phyloP scores from a whole-genome alignment of 2,797 vertebrate genomes.

The Centroberyx gerrardi region DNA sequence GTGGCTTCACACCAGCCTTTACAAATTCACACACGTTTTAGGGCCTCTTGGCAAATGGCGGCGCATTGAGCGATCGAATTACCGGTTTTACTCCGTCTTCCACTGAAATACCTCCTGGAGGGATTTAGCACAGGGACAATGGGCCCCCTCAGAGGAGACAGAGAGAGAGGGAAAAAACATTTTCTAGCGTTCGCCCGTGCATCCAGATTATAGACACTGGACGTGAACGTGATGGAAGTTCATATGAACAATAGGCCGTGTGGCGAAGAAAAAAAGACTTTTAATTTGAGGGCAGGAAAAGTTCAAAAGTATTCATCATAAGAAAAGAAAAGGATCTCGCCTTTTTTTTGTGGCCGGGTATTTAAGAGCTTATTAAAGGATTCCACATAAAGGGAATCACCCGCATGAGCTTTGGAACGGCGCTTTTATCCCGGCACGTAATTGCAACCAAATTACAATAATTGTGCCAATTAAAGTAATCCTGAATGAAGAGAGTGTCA shows the following conservation, averaged over 20 bases:
- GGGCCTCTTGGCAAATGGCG: slow-evolving; percentile 65
- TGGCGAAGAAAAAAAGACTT: slow-evolving; percentile 73
- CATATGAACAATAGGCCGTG: slow-evolving; percentile 46
- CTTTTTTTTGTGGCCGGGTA: slow-evolving; percentile 82
- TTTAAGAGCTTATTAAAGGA: slow-evolving; percentile 91
- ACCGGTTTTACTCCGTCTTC: slow-evolving; percentile 64
- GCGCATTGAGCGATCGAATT: slow-evolving; percentile 63
- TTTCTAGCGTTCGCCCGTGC: slow-evolving; percentile 47
- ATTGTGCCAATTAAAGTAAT: slow-evolving; percentile 99
- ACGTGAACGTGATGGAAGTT: slow-evolving; percentile 57
- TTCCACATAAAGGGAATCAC: slow-evolving; percentile 89
- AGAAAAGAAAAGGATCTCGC: slow-evolving; percentile 79
- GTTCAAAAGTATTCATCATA: slow-evolving; percentile 82
- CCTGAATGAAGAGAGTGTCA: slow-evolving; percentile 97
- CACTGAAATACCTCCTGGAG: slow-evolving; percentile 67
- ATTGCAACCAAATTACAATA: slow-evolving; percentile 99
- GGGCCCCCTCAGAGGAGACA: slow-evolving; percentile 49
- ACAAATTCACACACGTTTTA: slow-evolving; percentile 68
- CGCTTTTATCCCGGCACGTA: slow-evolving; percentile 94
- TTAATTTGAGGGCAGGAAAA: slow-evolving; percentile 67
- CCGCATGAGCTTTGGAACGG: slow-evolving; percentile 91
- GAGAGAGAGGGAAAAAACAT: slow-evolving; percentile 16
- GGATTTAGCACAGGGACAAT: slow-evolving; percentile 62
- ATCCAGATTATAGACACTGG: slow-evolving; percentile 61
- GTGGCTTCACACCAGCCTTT: slow-evolving; percentile 68